Evolutionary conservation across 2,888 invertebrate genomes (phyloP).

Genomic region (Craniophora ligustri): DNA sequence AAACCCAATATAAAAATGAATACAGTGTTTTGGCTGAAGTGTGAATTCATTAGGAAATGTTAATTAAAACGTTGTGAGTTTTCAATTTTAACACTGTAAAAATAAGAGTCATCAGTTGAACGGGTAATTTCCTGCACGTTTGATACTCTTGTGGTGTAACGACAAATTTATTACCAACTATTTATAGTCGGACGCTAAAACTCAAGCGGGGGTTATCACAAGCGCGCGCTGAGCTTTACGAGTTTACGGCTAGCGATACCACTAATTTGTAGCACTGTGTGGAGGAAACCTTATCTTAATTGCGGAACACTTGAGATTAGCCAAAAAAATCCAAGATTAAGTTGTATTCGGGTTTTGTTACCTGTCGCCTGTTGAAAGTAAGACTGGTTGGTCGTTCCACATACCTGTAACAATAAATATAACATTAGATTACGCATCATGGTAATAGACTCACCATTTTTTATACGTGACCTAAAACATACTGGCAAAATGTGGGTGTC

Average conservation of each 20-base stretch:
- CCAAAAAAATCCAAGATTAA: slow-evolving; percentile 7
- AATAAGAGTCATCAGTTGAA: slow-evolving; percentile 59
- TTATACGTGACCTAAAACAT: too few relatives aligned
- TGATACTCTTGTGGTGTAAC: slow-evolving; percentile 54
- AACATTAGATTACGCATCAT: slow-evolving; percentile 16
- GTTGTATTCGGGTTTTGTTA: slow-evolving; percentile 11
- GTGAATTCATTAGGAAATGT: slow-evolving; percentile 62
- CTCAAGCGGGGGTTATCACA: slow-evolving; percentile 52
- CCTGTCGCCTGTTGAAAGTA: slow-evolving; percentile 6
- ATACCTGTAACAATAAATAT: slow-evolving; percentile 57
- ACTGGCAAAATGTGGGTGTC: too few relatives aligned
- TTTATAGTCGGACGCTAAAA: slow-evolving; percentile 65
- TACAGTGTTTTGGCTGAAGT: slow-evolving; percentile 24
- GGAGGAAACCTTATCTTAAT: slow-evolving; percentile 56
- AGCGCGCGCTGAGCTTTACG: slow-evolving; percentile 53
- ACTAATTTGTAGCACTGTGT: slow-evolving; percentile 55
- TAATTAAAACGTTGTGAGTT: slow-evolving; percentile 65
- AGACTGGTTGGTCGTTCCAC: slow-evolving; percentile 15
- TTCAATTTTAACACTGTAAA: slow-evolving; percentile 63
- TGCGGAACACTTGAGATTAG: slow-evolving; percentile 40
- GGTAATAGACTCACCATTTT: too few relatives aligned
- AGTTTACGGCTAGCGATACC: slow-evolving; percentile 44
- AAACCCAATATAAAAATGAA: slow-evolving; percentile 35
- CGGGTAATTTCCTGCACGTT: slow-evolving; percentile 69
- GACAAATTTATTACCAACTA: slow-evolving; percentile 72